Base-by-base conservation (phyloP, 2,888 invertebrate genomes). In the Liodrosophila aerea region DNA sequence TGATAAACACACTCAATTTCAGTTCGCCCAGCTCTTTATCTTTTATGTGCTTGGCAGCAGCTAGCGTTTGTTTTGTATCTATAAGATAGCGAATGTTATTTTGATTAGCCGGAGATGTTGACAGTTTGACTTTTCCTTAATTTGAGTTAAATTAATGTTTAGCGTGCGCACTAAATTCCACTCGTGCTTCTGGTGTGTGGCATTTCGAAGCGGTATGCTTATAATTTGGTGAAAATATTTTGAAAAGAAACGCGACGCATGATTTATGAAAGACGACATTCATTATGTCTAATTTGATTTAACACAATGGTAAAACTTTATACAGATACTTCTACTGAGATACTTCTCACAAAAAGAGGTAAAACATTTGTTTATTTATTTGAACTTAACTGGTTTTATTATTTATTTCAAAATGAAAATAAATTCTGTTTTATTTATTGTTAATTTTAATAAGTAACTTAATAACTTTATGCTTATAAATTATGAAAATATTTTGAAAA, bases 101-200 rank as follows among this genome's bases (percentile, higher is more conserved):
- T 72, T 72, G 76, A 82, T 82, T 82, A 68, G 65, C 64, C 54
- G 49, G 51, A 58, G 66, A 61, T 62, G 78, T 71, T 78, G 78
- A 78, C 78, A 76, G 83, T 78, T 78, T 76, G 74, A 81, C 74
- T 76, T 58, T 54, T 51, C 62, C 63, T 67, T 76, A 22, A 78
- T 76, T 78, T 76, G 72, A 63, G 63, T 64, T 76, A 82, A 74
- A 74, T 78, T 78, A 76, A 74, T 69, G 76, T 30, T 61, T 47
- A 41, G 41, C 52, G 47, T 52, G 47, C 49, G 12, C 51, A 70
- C 65, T 44, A 61, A 70, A 69, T 69, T 69, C 71, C 70, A 57
- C 43, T 11, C 9, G 39, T n/a, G 15, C 5, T n/a, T n/a, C n/a
- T n/a, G n/a, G n/a, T n/a, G n/a, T n/a, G n/a, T n/a, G n/a, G n/a